These are phyloP conservation scores for Sthenelais limicola DNA, from an alignment of 2,888 invertebrate species.

Conservation along the genomic window DNA sequence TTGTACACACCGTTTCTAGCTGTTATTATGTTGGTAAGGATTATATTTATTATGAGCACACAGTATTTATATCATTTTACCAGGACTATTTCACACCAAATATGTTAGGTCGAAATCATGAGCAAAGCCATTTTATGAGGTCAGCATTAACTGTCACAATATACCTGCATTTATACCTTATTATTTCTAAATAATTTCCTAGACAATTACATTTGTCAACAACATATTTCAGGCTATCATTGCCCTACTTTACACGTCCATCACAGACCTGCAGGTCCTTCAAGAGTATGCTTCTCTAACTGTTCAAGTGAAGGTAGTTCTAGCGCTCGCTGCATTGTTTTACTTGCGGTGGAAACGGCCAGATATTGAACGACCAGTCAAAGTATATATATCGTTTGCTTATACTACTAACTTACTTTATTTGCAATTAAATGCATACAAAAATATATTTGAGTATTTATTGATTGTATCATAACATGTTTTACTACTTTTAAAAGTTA, in stretches of 20 bases:
- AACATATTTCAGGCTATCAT: slow-evolving; percentile 4
- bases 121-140: too few species aligned
- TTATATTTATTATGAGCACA: too few species aligned
- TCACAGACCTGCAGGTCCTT: slow-evolving; percentile 47
- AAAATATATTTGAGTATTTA: too few species aligned
- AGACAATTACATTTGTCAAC: not conserved
- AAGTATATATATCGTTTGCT: too few species aligned
- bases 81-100: too few species aligned
- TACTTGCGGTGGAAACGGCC: slow-evolving; percentile 49
- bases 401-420: too few species aligned
- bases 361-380: slow-evolving; percentile 44
- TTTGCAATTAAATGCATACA: too few species aligned
- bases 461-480: too few species aligned
- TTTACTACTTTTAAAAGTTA: too few species aligned
- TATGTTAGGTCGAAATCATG: too few species aligned
- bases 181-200: not conserved
- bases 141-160: not conserved
- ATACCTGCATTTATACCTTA: not conserved
- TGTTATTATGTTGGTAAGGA: slow-evolving; percentile 44
- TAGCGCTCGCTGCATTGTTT: slow-evolving; percentile 46
- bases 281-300: slow-evolving; percentile 49
- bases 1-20: slow-evolving; percentile 45
- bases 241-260: slow-evolving; percentile 41
- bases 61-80: too few species aligned
- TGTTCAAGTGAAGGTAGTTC: slow-evolving; percentile 47